Evolutionary conservation across 2,113 vertebrate species (phyloP).

Genomic region (Hiodon tergisus): DNA sequence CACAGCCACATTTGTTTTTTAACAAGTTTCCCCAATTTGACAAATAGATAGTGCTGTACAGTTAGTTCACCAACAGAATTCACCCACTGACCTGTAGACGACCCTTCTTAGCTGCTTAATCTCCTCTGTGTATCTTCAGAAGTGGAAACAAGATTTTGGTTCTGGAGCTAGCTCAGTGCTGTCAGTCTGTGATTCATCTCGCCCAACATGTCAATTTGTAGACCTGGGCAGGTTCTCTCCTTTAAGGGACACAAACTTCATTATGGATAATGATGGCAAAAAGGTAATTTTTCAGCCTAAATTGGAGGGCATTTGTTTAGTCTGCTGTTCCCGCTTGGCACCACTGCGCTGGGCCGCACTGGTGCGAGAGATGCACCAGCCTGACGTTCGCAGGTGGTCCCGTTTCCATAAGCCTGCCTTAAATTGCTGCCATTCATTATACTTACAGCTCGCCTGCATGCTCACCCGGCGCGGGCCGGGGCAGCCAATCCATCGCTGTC

Average conservation of each 20-base stretch:
- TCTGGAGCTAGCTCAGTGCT: too few species aligned
- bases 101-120: too few species aligned
- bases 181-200: too few species aligned
- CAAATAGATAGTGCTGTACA: too few species aligned
- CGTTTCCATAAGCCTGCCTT: constrained; percentile 76
- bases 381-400: constrained; percentile 80
- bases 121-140: too few species aligned
- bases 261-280: constrained; percentile 18
- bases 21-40: too few species aligned
- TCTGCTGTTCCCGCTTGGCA: constrained; percentile 42
- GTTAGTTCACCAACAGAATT: too few species aligned
- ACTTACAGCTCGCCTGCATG: constrained; percentile 62
- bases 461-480: constrained; percentile 69
- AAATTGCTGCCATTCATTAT: constrained; percentile 98
- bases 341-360: constrained; percentile 48
- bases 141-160: too few species aligned
- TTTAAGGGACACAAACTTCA: constrained; percentile 2
- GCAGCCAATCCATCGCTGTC: constrained; percentile 90
- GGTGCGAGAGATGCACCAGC: constrained; percentile 55
- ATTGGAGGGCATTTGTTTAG: constrained; percentile 47
- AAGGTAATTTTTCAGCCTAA: constrained; percentile 37
- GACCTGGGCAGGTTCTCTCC: neutral
- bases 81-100: too few species aligned
- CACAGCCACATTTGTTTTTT: too few species aligned
- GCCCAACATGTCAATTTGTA: too few species aligned